These are phyloP conservation scores for Campoletis sonorensis DNA, from an alignment of 1,140 invertebrate genomes.

Conservation along the genomic window DNA sequence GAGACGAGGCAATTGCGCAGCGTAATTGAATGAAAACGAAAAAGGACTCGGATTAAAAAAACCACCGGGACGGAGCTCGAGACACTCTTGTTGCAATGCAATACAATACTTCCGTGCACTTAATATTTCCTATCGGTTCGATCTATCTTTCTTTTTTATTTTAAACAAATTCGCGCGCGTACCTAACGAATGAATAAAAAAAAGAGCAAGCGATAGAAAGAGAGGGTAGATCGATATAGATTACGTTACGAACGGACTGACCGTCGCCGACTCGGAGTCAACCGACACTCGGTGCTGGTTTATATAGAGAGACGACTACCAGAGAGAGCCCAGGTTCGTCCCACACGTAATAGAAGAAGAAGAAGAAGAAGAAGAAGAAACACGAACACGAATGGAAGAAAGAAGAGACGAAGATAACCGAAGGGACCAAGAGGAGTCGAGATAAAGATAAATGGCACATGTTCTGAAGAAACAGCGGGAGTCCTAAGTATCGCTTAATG, in stretches of 20 bases:
- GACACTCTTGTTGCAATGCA: conserved; percentile 24
- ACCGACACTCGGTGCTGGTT: conserved; percentile 64
- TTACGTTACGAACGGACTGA: conserved; percentile 54
- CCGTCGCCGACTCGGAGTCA: conserved; percentile 59
- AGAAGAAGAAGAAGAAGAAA: conserved; percentile 24
- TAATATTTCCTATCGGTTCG: conserved; percentile 28
- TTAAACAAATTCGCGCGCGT: conserved; percentile 38
- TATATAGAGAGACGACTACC: conserved; percentile 71
- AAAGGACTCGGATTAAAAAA: neutral
- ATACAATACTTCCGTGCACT: conserved; percentile 32
- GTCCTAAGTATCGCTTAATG: conserved; percentile 1
- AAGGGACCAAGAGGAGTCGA: conserved; percentile 10
- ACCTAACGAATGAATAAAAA: conserved; percentile 41
- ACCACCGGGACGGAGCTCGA: neutral
- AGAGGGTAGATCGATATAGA: conserved; percentile 44
- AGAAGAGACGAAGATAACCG: conserved; percentile 26
- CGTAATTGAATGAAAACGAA: neutral
- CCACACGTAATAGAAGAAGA: conserved; percentile 61
- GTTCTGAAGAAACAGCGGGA: conserved; percentile 7
- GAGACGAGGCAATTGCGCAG: neutral
- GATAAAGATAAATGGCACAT: conserved; percentile 36
- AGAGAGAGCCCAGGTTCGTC: conserved; percentile 62
- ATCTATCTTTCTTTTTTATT: conserved; percentile 19
- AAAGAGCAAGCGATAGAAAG: conserved; percentile 32
- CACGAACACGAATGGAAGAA: conserved; percentile 8